Percentiles rank a stretch among this genome's conserved stretches.
phyloP scores from a whole-genome alignment of 64 coral and sea anemone genomes.

The Platygyra sinensis region DNA sequence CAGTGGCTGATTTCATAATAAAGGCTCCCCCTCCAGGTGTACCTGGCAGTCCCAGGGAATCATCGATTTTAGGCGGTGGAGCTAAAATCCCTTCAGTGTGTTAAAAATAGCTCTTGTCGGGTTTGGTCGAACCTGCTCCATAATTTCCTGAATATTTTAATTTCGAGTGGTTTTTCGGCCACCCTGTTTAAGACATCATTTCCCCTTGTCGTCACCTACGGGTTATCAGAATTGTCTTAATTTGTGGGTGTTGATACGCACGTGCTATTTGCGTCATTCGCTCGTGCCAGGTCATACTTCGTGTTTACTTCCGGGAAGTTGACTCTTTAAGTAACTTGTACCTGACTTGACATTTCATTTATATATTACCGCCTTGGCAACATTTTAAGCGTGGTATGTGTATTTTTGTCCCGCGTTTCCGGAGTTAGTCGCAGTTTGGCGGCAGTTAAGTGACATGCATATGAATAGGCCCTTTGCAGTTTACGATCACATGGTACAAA shows the following conservation, averaged over 20 bases:
- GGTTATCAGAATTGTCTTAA: too few relatives aligned
- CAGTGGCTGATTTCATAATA: not conserved
- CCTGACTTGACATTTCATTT: not conserved
- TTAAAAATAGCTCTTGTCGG: too few relatives aligned
- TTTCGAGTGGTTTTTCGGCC: not conserved
- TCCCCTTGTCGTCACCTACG: not conserved
- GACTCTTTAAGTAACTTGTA: not conserved
- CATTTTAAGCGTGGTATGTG: not conserved
- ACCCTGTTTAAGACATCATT: not conserved
- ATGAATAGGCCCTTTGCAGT: too few relatives aligned
- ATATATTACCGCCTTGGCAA: not conserved
- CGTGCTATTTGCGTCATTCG: conserved; percentile 12
- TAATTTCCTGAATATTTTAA: not conserved
- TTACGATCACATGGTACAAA: too few relatives aligned
- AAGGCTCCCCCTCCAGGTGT: not conserved
- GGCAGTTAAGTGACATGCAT: not conserved
- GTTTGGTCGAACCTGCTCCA: too few relatives aligned
- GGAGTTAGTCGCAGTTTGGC: not conserved
- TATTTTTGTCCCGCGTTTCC: not conserved
- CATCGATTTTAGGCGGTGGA: too few relatives aligned
- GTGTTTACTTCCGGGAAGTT: not conserved
- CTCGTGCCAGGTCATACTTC: not conserved
- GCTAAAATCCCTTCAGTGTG: too few relatives aligned
- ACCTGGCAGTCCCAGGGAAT: too few relatives aligned
- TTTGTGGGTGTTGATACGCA: not conserved